These are phyloP conservation scores for Noctua pronuba DNA, from an alignment of 2,888 invertebrate species.

Conservation along the genomic window DNA sequence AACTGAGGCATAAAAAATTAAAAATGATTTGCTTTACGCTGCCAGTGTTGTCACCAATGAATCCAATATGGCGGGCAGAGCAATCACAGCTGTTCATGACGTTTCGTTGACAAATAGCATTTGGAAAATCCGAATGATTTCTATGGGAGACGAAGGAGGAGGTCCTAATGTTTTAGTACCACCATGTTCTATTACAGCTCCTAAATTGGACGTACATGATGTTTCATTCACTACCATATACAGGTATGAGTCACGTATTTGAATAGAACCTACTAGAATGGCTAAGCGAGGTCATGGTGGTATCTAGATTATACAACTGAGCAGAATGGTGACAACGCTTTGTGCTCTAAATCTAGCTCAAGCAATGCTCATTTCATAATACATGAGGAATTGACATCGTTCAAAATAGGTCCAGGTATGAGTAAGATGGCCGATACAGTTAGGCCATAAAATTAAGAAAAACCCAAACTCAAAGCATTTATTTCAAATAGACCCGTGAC, in stretches of 20 bases:
- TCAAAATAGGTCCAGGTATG: not conserved
- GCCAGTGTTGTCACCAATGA: not conserved
- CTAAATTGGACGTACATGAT: conserved; percentile 40
- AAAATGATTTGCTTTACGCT: conserved; percentile 38
- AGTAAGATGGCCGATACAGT: not conserved
- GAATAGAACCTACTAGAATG: conserved; percentile 40
- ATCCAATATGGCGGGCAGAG: conserved; percentile 7
- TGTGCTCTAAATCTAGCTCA: not conserved
- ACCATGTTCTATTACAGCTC: conserved; percentile 18
- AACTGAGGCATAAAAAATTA: conserved; percentile 59
- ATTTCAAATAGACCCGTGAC: no score
- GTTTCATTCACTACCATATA: conserved; percentile 49
- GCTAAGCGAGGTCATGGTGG: conserved; percentile 40
- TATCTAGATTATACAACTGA: conserved; percentile 29
- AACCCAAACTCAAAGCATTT: no score
- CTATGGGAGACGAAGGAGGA: not conserved
- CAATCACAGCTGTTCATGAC: conserved; percentile 20
- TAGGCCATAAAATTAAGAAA: not conserved
- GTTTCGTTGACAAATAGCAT: not conserved
- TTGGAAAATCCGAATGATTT: conserved; percentile 9
- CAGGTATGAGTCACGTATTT: conserved; percentile 46
- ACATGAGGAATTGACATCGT: not conserved
- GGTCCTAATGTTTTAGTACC: conserved; percentile 20
- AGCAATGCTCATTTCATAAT: not conserved
- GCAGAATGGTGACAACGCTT: conserved; percentile 16